phyloP scores from a whole-genome alignment of 2,888 invertebrate genomes.

The Stenurella melanura region DNA sequence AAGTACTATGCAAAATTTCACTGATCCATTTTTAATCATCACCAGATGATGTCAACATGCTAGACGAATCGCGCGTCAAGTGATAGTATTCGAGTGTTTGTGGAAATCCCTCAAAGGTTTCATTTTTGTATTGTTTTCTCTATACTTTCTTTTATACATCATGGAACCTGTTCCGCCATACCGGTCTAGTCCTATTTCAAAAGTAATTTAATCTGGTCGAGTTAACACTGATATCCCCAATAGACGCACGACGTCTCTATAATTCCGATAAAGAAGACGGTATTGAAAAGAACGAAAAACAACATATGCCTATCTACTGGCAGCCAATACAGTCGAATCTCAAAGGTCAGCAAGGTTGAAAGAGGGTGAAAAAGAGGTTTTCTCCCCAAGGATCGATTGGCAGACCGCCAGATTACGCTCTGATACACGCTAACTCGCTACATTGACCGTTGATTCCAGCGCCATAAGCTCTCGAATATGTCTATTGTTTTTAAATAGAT shows the following conservation, averaged over 20 bases:
- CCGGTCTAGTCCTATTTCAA: neutral
- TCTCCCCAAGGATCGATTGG: slow-evolving; percentile 54
- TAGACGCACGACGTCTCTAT: neutral
- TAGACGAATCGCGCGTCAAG: too few relatives aligned
- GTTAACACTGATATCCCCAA: slow-evolving; percentile 1
- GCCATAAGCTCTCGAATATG: slow-evolving; percentile 58
- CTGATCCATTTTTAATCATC: too few relatives aligned
- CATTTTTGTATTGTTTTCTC: too few relatives aligned
- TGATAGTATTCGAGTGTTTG: too few relatives aligned
- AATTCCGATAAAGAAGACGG: slow-evolving; percentile 13
- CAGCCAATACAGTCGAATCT: slow-evolving; percentile 55
- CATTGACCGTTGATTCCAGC: slow-evolving; percentile 62
- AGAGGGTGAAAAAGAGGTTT: slow-evolving; percentile 57
- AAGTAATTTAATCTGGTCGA: neutral
- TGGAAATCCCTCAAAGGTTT: too few relatives aligned
- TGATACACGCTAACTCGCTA: slow-evolving; percentile 66
- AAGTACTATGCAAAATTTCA: too few relatives aligned
- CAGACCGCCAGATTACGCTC: slow-evolving; percentile 64
- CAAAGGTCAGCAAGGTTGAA: slow-evolving; percentile 60
- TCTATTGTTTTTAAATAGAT: slow-evolving; percentile 65
- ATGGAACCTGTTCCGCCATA: neutral
- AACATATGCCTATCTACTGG: slow-evolving; percentile 30
- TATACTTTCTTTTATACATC: too few relatives aligned
- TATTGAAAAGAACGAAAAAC: slow-evolving; percentile 33
- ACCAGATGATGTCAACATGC: too few relatives aligned